Percentiles rank a stretch among this genome's conserved stretches.
These are phyloP conservation scores for Cylindroiulus punctatus DNA, from an alignment of 2,888 invertebrate genomes.

Conservation along the genomic window DNA sequence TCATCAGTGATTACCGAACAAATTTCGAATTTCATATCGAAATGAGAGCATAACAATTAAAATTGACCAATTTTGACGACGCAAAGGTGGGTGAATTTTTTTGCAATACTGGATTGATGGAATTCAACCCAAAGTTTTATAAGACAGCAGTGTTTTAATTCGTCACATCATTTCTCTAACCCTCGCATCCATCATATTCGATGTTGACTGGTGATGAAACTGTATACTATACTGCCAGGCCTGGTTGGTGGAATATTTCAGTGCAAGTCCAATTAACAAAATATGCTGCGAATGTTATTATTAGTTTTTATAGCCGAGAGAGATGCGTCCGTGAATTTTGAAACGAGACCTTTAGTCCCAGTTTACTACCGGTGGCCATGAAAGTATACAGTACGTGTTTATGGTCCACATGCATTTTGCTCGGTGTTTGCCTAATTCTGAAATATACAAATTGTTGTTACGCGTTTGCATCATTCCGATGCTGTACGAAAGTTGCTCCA, in stretches of 20 bases:
- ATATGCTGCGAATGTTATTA: not conserved
- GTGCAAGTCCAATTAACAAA: not conserved
- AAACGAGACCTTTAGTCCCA: not conserved
- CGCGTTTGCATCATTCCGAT: not conserved
- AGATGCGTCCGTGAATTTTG: not conserved
- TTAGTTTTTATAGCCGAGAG: not conserved
- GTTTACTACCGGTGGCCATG: constrained; percentile 11
- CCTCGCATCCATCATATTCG: too few species aligned
- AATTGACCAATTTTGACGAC: too few species aligned
- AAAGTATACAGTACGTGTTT: not conserved
- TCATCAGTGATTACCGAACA: too few species aligned
- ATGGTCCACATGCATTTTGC: not conserved
- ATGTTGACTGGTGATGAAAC: not conserved
- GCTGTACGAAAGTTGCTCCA: not conserved
- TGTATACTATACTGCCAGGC: not conserved
- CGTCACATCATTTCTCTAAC: too few species aligned
- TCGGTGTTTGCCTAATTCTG: not conserved
- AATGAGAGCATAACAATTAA: too few species aligned
- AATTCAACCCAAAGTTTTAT: too few species aligned
- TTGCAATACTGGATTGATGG: too few species aligned
- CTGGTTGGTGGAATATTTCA: not conserved
- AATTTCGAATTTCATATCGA: too few species aligned
- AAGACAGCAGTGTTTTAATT: too few species aligned
- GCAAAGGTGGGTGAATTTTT: too few species aligned
- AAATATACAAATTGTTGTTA: not conserved